phyloP scores from a whole-genome alignment of 2,888 invertebrate genomes.

The Scaeva pyrastri region DNA sequence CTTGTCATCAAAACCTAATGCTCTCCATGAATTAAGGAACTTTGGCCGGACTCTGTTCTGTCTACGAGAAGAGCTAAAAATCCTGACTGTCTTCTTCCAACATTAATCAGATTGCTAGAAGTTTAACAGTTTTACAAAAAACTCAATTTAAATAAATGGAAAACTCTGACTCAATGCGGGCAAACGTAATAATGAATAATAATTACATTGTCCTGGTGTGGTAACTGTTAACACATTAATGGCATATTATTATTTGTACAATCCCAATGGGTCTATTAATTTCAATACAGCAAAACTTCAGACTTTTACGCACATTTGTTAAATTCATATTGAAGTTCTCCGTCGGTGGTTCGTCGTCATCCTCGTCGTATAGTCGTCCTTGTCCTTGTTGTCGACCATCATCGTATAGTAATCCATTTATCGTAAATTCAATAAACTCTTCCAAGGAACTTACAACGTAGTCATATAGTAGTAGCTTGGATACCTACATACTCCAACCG shows the following conservation, averaged over 20 bases:
- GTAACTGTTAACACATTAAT: conserved; percentile 33
- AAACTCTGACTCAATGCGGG: neutral
- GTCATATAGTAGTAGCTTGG: neutral
- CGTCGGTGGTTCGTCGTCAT: neutral
- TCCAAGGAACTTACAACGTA: conserved; percentile 26
- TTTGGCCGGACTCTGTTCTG: too few species aligned
- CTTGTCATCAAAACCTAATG: too few species aligned
- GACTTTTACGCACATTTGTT: conserved; percentile 20
- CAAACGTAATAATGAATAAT: conserved; percentile 25
- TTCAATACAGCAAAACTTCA: conserved; percentile 32
- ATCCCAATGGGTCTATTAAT: conserved; percentile 38
- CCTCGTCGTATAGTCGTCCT: neutral
- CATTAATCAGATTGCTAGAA: conserved; percentile 36
- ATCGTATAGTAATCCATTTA: conserved; percentile 36
- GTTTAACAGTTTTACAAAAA: conserved; percentile 15
- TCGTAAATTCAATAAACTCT: conserved; percentile 51
- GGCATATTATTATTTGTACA: conserved; percentile 32
- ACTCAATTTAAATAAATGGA: conserved; percentile 24
- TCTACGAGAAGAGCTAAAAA: too few species aligned
- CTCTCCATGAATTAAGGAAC: too few species aligned
- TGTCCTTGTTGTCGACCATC: neutral
- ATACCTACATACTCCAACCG: conserved; percentile 27
- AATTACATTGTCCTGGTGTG: conserved; percentile 10
- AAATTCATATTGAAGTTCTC: neutral
- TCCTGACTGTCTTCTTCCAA: neutral